A percentile compares a stretch with the other conserved stretches of the same genome.
These are phyloP conservation scores for Anarrhichthys ocellatus DNA, from an alignment of 2,113 vertebrate genomes.

Conservation along the genomic window DNA sequence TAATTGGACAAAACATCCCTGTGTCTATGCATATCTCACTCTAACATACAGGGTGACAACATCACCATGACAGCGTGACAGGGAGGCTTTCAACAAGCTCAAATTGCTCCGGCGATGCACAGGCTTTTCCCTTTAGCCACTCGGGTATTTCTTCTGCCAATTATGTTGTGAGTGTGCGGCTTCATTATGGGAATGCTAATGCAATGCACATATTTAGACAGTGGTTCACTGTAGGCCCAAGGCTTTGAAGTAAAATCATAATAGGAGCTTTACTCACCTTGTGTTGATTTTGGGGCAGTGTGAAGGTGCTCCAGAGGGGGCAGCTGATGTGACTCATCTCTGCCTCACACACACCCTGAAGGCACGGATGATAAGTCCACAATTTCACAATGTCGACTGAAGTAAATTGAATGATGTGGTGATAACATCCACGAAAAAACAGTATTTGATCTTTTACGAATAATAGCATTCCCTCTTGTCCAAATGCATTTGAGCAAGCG, in stretches of 20 bases:
- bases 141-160: constrained; percentile 16
- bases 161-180: neutral
- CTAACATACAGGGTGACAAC: constrained; percentile 36
- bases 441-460: constrained; percentile 4
- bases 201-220: neutral
- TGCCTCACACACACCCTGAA: neutral
- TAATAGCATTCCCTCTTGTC: neutral
- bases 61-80: constrained; percentile 68
- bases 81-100: constrained; percentile 23
- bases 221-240: neutral
- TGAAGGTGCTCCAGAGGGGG: constrained; percentile 1
- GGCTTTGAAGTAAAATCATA: neutral
- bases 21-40: constrained; percentile 35
- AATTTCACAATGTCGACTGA: constrained; percentile 17
- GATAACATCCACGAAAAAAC: neutral
- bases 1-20: constrained; percentile 45
- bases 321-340: constrained; percentile 9
- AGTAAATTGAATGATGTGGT: constrained; percentile 17
- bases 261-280: neutral
- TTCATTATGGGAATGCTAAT: neutral
- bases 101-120: constrained; percentile 11
- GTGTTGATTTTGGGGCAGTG: constrained; percentile 1
- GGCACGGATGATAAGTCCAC: constrained; percentile 2
- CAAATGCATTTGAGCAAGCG: neutral
- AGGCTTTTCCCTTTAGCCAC: neutral